A percentile compares a stretch with the other conserved stretches of the same genome.
Evolutionary conservation across 2,888 invertebrate species (phyloP).

Genomic region (Dryococelus australis): DNA sequence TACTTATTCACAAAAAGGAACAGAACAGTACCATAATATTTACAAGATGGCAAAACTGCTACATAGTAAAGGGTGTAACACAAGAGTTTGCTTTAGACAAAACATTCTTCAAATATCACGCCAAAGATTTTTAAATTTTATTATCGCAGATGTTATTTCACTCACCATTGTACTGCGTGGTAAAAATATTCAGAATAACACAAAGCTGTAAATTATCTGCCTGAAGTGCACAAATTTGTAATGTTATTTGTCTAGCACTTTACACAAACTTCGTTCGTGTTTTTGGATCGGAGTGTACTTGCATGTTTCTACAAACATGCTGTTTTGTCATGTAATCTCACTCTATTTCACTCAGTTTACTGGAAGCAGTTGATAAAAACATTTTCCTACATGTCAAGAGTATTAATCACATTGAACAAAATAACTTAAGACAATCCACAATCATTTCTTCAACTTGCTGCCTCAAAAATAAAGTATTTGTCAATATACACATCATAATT

Average conservation of each 20-base stretch:
- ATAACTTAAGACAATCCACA: slow-evolving; percentile 8
- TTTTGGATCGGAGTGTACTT: slow-evolving; percentile 9
- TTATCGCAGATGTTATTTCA: not conserved
- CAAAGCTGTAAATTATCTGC: not conserved
- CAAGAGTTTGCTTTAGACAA: not conserved
- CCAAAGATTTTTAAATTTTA: not conserved
- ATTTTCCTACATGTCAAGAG: not conserved
- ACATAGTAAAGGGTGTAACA: not conserved
- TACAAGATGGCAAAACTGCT: not conserved
- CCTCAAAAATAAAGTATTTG: slow-evolving; percentile 1
- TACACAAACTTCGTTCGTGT: not conserved
- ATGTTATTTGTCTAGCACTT: slow-evolving; percentile 2
- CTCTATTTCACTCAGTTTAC: slow-evolving; percentile 13
- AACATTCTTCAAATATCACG: slow-evolving; percentile 8
- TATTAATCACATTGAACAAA: slow-evolving; percentile 6
- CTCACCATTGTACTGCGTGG: not conserved
- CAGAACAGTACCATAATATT: slow-evolving; percentile 45
- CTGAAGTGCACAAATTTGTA: not conserved
- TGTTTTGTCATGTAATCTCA: slow-evolving; percentile 1
- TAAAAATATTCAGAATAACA: slow-evolving; percentile 3
- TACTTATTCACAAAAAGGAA: slow-evolving; percentile 49
- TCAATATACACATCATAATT: slow-evolving; percentile 1
- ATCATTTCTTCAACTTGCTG: slow-evolving; percentile 16
- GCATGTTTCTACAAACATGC: not conserved
- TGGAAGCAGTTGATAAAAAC: slow-evolving; percentile 9